Base-by-base conservation (phyloP, 1,140 invertebrate species). In the Mactra quadrangularis region DNA sequence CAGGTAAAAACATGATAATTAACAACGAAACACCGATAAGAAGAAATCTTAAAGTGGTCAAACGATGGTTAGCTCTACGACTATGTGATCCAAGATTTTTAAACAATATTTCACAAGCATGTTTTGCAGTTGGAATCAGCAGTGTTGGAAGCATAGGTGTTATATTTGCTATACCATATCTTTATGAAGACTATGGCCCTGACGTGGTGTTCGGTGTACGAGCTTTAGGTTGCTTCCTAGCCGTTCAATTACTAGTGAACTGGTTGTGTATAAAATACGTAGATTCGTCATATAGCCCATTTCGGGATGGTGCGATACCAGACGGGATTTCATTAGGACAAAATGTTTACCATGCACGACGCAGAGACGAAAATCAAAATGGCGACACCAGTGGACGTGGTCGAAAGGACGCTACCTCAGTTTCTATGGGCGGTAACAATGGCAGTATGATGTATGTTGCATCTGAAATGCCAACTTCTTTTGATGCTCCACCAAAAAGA, bases 211-310 rank as follows among this genome's bases (percentile, higher is more conserved):
- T 55, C 15, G 55, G 19, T 13, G 33, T 78, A 11, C 60, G 52
- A 2, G 31, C n/a, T 6, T 22, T 89, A n/a, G 68, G 83, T 4
- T 60, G 50, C 41, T 45, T 89, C 33, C n/a, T 89, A 9, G 83
- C 77, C 41, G 15, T 81, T 11, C 71, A 89, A 71, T 60, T 86
- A 35, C 72, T 85, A 62, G 19, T 84, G 1, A 86, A 87, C 64
- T 89, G 86, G 87, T 50, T 89, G 3, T 83, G 86, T 53, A 86
- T 89, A 35, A 85, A 83, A 41, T 85, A 71, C 55, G 87, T 89
- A 4, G 83, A 78, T 38, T 82, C 77, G 6, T 64, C 74, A 38
- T 87, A 87, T 52, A 38, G 29, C n/a, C 45, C 72, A 0, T 75
- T 84, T 35, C 74, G 79, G 29, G 53, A 87, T 55, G 85, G 70